Evolutionary conservation across 2,113 vertebrate species (phyloP), one percentile per base, ranked within the genome.

Genomic region (Ptilonorhynchus violaceus): DNA sequence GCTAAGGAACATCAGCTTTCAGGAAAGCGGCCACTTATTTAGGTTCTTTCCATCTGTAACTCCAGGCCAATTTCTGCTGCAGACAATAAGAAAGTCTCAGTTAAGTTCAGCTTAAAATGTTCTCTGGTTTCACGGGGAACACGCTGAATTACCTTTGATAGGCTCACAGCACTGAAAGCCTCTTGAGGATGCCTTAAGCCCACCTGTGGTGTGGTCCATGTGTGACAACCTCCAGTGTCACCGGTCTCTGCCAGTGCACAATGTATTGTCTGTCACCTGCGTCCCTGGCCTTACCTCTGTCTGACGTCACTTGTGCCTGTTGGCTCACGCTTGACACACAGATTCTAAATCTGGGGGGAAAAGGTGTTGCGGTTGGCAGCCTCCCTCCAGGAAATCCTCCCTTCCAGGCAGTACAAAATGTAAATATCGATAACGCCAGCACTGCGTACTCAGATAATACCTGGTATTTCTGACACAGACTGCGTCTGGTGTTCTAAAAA

Each of bases 1-100:
- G 96, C 89, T 96, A 96, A 97, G 92, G 94, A 97, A 96, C 93
- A 97, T 95, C 97, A 84, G 93, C 87, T 96, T 93, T 85, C 92
- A 83, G 89, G 80, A 91, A 77, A 88, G 85, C 15, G 72, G 80
- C 86, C 93, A 94, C 91, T 88, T 92, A 88, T 95, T 89, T 97
- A 90, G 75, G 79, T 92, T 96, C 73, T 84, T 92, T 82, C 92
- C 92, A 85, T 94, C 91, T 95, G 84, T 82, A 93, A 82, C 56
- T 84, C 85, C 89, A 88, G 81, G 88, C 62, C 88, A 88, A 66
- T 81, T 93, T 94, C 82, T 92, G 89, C 73, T 82, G 7, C 66
- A 94, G 88, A 85, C 85, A 95, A 46, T 87, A 76, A 49, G 49
- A 47, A 85, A 89, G 56, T 55, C 58, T 82, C 56, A 50, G 53